Conservation (phyloP, 2,797 vertebrate genomes). For the Pseudochirops cupreus region DNA sequence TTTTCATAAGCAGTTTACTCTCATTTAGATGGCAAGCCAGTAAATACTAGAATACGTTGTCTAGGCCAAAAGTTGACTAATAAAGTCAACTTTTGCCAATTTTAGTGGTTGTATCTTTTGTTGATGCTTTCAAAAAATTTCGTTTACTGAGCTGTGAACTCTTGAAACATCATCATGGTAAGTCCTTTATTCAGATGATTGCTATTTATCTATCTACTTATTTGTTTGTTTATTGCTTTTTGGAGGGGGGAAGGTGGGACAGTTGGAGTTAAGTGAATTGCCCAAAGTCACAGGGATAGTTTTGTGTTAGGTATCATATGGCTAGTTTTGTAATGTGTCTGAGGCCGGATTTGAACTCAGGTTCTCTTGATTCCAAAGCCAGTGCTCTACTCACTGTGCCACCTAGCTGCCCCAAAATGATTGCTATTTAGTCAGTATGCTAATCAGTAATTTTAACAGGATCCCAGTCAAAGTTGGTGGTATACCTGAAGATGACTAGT, state of each 20-base stretch:
- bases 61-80: not conserved
- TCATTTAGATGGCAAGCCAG: rapidly evolving
- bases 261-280: too few species aligned
- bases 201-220: not conserved
- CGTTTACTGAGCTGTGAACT: not conserved
- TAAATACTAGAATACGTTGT: not conserved
- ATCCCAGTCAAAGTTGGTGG: not conserved
- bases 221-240: too few species aligned
- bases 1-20: not conserved
- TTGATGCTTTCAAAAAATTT: not conserved
- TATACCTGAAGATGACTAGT: not conserved
- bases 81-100: not conserved
- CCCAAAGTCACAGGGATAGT: too few species aligned
- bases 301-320: too few species aligned
- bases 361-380: too few species aligned
- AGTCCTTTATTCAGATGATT: not conserved
- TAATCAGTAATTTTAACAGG: not conserved
- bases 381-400: too few species aligned
- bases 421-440: not conserved
- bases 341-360: too few species aligned
- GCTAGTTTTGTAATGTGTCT: too few species aligned
- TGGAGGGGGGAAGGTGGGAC: too few species aligned
- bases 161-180: not conserved
- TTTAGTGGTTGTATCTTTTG: not conserved
- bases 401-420: not conserved